phyloP scores from a whole-genome alignment of 2,113 vertebrate genomes.

The Dendrocopos noguchii region DNA sequence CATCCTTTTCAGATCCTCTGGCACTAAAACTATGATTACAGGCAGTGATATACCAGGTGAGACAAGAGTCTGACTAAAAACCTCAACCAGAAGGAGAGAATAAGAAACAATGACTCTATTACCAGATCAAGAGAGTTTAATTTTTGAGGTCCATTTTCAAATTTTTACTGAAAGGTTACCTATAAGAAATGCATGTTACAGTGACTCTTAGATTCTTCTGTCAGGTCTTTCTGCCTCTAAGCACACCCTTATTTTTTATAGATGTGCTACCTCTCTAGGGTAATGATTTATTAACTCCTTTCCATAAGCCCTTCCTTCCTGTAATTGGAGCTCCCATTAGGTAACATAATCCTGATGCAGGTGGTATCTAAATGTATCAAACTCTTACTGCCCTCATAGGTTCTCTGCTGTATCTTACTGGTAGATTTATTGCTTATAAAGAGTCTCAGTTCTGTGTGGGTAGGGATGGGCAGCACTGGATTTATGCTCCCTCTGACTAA shows the following conservation, averaged over 20 bases:
- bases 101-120: neutral
- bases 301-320: neutral
- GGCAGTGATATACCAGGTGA: too few relatives aligned
- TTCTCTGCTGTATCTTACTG: neutral
- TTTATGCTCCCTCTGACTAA: neutral
- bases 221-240: fast-evolving
- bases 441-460: neutral
- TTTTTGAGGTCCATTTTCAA: neutral
- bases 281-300: neutral
- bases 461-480: neutral
- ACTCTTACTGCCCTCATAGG: neutral
- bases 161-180: neutral
- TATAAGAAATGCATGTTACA: neutral
- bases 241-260: neutral
- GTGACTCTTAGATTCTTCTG: neutral
- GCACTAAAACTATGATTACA: neutral
- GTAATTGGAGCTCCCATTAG: neutral
- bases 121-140: neutral
- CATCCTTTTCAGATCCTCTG: neutral
- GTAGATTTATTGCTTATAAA: neutral
- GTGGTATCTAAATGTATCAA: neutral
- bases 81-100: neutral
- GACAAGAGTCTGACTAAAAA: neutral
- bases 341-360: neutral
- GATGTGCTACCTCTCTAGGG: neutral